Percentiles rank a stretch among this genome's conserved stretches.
phyloP scores from a whole-genome alignment of 2,113 vertebrate species.

The Montifringilla adamsi region DNA sequence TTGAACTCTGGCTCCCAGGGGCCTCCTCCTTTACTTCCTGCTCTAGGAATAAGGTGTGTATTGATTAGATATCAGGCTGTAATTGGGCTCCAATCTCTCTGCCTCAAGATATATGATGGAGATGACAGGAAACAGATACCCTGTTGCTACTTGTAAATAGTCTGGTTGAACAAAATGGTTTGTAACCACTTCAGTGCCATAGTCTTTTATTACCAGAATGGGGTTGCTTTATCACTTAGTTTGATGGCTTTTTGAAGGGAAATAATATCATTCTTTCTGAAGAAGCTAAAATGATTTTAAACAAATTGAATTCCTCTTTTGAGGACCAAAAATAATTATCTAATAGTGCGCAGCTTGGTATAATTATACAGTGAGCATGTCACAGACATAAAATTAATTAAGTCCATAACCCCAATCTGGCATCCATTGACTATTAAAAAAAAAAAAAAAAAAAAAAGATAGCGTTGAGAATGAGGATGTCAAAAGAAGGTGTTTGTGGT shows the following conservation, averaged over 20 bases:
- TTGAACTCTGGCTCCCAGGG: constrained; percentile 90
- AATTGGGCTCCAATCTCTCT: constrained; percentile 92
- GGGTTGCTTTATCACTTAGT: neutral
- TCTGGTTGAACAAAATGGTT: constrained; percentile 83
- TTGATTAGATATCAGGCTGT: constrained; percentile 95
- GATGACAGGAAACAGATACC: constrained; percentile 91
- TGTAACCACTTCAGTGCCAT: constrained; percentile 82
- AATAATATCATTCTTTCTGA: neutral
- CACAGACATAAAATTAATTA: constrained; percentile 29
- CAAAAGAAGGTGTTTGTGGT: neutral
- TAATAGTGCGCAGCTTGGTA: constrained; percentile 4
- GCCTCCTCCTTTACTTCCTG: constrained; percentile 94
- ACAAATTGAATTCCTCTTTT: constrained; percentile 20
- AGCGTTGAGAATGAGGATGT: neutral
- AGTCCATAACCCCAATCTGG: constrained; percentile 8
- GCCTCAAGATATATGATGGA: constrained; percentile 89
- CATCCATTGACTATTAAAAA: neutral
- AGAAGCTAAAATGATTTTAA: neutral
- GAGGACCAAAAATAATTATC: constrained; percentile 44
- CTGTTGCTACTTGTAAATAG: constrained; percentile 90
- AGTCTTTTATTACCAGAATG: constrained; percentile 4
- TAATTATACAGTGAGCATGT: neutral
- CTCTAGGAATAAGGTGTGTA: constrained; percentile 91
- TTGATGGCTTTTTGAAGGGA: neutral
- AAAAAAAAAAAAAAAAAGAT: neutral